Evolutionary conservation across 92 coral and sea anemone genomes (phyloP).

Genomic region (Montipora capitata): DNA sequence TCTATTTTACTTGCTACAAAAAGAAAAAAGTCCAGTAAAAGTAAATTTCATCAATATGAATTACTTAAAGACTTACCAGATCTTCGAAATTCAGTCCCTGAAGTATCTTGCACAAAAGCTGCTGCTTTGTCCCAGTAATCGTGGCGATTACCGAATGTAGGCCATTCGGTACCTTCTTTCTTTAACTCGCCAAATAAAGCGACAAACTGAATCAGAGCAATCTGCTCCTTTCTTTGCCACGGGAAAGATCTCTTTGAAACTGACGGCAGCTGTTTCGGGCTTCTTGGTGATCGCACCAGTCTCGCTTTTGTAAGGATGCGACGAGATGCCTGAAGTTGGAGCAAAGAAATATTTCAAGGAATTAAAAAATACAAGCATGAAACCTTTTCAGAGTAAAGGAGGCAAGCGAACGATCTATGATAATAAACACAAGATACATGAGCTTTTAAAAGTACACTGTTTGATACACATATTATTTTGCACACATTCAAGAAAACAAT

Average conservation of each 20-base stretch:
- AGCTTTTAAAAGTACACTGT: background rate
- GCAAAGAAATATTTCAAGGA: background rate
- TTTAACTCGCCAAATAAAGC: background rate
- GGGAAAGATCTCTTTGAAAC: background rate
- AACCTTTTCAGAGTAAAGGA: background rate
- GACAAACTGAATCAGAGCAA: background rate
- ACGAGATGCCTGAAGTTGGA: background rate
- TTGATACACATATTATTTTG: too few relatives aligned
- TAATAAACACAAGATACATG: too few relatives aligned
- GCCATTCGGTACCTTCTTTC: conserved; percentile 7
- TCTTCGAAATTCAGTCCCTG: background rate
- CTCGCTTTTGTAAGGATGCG: conserved; percentile 1
- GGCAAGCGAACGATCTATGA: background rate
- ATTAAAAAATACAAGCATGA: background rate
- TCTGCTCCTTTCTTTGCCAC: background rate
- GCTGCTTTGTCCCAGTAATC: conserved; percentile 24
- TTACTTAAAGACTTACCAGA: background rate
- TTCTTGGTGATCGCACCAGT: conserved; percentile 11
- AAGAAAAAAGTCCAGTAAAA: too few relatives aligned
- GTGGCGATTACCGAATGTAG: conserved; percentile 19
- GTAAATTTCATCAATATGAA: too few relatives aligned
- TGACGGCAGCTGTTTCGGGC: conserved; percentile 2
- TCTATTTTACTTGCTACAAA: too few relatives aligned
- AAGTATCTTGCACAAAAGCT: conserved; percentile 5
- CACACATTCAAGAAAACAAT: background rate